These are phyloP conservation scores for Siniperca chuatsi DNA, from an alignment of 2,113 vertebrate genomes.

Conservation along the genomic window DNA sequence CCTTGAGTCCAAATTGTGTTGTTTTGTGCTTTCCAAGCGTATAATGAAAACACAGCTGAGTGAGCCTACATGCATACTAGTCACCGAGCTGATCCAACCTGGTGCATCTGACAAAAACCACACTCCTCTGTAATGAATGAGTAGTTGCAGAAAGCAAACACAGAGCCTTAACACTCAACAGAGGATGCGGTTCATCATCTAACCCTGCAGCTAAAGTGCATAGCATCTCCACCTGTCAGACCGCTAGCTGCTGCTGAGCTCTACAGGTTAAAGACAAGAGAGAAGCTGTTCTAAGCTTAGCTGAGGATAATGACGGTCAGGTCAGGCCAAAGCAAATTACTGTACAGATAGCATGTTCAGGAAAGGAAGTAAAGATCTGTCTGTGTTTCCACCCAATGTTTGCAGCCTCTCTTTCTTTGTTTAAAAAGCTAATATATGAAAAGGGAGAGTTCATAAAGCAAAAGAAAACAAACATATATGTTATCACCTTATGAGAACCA, in stretches of 20 bases:
- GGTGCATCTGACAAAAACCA: neutral
- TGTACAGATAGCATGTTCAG: conserved; percentile 24
- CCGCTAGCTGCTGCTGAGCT: conserved; percentile 36
- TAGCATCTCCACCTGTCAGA: conserved; percentile 18
- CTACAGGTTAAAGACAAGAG: conserved; percentile 42
- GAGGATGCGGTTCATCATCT: conserved; percentile 21
- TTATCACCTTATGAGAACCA: too few relatives aligned
- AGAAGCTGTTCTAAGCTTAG: conserved; percentile 58
- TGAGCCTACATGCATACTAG: neutral
- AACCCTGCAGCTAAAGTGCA: conserved; percentile 50
- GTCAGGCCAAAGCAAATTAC: conserved; percentile 33
- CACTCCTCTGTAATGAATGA: neutral
- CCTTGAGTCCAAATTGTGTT: neutral
- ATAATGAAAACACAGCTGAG: neutral
- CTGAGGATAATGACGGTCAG: conserved; percentile 53
- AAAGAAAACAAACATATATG: neutral
- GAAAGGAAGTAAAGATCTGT: neutral
- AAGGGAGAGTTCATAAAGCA: neutral
- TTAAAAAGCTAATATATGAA: neutral
- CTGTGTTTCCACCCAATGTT: conserved; percentile 2
- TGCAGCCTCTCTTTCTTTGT: neutral
- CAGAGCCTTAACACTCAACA: neutral
- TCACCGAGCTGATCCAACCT: neutral
- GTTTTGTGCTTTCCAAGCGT: neutral
- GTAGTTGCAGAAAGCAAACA: conserved; percentile 1